A percentile compares a stretch with the other conserved stretches of the same genome.
These are phyloP conservation scores for Erythrocercus mccallii DNA, from an alignment of 2,113 vertebrate genomes.

Conservation along the genomic window DNA sequence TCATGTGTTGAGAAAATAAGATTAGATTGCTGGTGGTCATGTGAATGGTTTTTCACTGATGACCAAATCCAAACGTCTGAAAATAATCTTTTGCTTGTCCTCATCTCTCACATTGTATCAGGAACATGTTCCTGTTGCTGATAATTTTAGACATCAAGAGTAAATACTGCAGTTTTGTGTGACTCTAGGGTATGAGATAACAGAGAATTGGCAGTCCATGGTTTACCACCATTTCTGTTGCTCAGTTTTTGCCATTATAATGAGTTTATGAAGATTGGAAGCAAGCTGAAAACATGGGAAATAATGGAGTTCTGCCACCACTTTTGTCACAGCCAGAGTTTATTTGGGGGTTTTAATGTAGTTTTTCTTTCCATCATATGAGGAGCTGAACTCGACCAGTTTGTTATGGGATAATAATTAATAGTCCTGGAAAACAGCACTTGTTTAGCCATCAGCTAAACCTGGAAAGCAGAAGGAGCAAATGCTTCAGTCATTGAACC, in stretches of 20 bases:
- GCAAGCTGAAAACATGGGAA: neutral
- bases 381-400: neutral
- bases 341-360: neutral
- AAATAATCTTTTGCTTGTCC: constrained; percentile 18
- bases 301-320: neutral
- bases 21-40: constrained; percentile 43
- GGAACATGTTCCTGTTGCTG: neutral
- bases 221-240: neutral
- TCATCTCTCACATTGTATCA: neutral
- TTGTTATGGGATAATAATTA: neutral
- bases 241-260: neutral
- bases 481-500: neutral
- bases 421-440: neutral
- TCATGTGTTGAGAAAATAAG: constrained; percentile 55
- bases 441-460: neutral
- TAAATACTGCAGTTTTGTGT: neutral
- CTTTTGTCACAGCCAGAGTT: neutral
- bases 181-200: neutral
- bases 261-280: neutral
- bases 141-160: neutral
- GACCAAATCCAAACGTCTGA: constrained; percentile 2
- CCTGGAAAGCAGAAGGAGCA: neutral
- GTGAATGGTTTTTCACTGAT: constrained; percentile 35
- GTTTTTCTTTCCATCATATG: neutral
- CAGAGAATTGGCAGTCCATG: neutral